Base-by-base conservation (phyloP, 2,888 invertebrate genomes). In the Heliothis peltigera region DNA sequence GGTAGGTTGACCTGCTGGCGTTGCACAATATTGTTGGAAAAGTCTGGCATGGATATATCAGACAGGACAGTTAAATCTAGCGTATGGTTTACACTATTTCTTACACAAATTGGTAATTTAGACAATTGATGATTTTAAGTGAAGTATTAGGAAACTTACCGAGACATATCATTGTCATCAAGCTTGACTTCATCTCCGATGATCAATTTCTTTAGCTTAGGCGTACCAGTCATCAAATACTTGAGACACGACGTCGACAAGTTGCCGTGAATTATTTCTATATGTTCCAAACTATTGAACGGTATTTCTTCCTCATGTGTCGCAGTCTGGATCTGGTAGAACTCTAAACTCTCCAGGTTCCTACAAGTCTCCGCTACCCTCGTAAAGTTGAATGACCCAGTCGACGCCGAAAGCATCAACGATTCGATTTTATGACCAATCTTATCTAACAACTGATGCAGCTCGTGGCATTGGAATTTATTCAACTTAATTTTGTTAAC, bases 221-320 rank as follows among this genome's bases (percentile, higher is more conserved):
- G 96, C 69, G 95, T 93, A 59, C 95, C 95, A 53, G 96, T 96
- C 87, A 97, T 95, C 22, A 97, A 87, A 76, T 95, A 95, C 82
- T 95, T 96, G 6, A 97, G 89, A 65, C 95, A 95, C 0, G 93
- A 91, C 63, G 95, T 90, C 15, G 95, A 94, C 54, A 97, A 89
- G 57, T 96, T 96, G 53, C 97, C 96, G 83, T 96, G 96, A 19
- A 96, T 93, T 55, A 97, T 96, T 86, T 97, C 97, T 51, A 97
- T 90, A 25, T 96, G 96, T 78, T 96, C 96, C 66, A 97, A 87
- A 79, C 95, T 96, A 82, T 95, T 93, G 89, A 97, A 96, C 52
- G 96, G 92, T 66, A 95, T 90, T 84, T 96, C 94, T 72, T 95
- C 92, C 70, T 95, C 91, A 82, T 96, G 95, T 6, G 96, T 95